These are phyloP conservation scores for Botia almorhae DNA, from an alignment of 2,797 vertebrate genomes.

Conservation along the genomic window DNA sequence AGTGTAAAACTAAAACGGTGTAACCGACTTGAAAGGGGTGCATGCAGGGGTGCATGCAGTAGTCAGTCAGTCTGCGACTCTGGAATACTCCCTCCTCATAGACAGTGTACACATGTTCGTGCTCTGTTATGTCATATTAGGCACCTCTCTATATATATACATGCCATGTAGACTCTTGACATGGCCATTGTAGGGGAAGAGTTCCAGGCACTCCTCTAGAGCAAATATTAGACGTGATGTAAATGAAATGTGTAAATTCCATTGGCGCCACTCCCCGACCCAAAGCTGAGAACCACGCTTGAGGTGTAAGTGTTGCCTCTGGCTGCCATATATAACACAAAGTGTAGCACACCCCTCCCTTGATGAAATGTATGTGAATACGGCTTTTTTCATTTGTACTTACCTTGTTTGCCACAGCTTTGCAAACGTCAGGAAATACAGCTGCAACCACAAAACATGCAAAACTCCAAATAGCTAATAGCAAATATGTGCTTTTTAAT, in stretches of 20 bases:
- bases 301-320: constrained; percentile 39
- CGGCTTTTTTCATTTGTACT: constrained; percentile 68
- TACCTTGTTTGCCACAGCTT: constrained; percentile 71
- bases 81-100: constrained; percentile 16
- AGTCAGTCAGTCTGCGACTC: neutral
- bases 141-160: constrained; percentile 51
- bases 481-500: constrained; percentile 74
- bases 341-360: constrained; percentile 64
- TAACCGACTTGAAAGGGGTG: neutral
- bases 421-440: constrained; percentile 52
- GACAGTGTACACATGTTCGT: constrained; percentile 30
- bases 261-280: constrained; percentile 57
- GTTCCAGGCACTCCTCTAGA: constrained; percentile 46
- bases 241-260: constrained; percentile 60
- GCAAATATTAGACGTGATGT: constrained; percentile 60
- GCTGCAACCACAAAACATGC: constrained; percentile 59
- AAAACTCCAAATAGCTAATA: constrained; percentile 72
- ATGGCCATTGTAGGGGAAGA: constrained; percentile 41
- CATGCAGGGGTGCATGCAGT: constrained; percentile 4
- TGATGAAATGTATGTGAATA: constrained; percentile 63
- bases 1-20: neutral
- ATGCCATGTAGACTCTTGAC: constrained; percentile 32
- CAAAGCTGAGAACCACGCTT: constrained; percentile 37
- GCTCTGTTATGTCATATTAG: constrained; percentile 68
- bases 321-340: constrained; percentile 58